A percentile compares a stretch with the other conserved stretches of the same genome.
These are phyloP conservation scores for Cotesia typhae DNA, from an alignment of 1,140 invertebrate genomes.

Conservation along the genomic window DNA sequence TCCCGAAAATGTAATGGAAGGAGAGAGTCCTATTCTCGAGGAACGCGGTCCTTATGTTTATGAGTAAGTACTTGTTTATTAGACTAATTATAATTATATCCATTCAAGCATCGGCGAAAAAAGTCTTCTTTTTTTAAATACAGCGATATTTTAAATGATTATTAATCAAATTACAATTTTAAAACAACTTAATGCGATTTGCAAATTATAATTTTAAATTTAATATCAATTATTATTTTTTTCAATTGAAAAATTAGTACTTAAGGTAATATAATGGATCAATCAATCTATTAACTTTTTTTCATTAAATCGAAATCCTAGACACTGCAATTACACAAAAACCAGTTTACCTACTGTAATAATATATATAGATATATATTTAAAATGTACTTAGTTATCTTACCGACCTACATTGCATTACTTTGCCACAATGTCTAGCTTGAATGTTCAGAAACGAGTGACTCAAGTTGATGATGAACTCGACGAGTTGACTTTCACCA, in stretches of 20 bases:
- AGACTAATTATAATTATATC: no score
- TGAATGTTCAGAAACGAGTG: slow-evolving; percentile 36
- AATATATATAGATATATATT: not conserved
- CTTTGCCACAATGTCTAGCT: slow-evolving; percentile 34
- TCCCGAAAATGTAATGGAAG: slow-evolving; percentile 45
- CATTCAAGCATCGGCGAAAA: no score
- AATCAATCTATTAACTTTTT: not conserved
- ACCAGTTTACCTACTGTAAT: slow-evolving; percentile 1
- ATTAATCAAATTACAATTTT: no score
- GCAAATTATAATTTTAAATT: no score
- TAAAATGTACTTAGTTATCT: not conserved
- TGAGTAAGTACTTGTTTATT: slow-evolving; percentile 36
- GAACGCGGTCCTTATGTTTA: slow-evolving; percentile 48
- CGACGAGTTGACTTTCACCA: slow-evolving; percentile 43
- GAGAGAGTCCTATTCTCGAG: slow-evolving; percentile 36
- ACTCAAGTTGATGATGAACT: slow-evolving; percentile 32
- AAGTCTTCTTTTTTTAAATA: no score
- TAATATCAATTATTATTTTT: no score
- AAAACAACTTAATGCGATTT: no score
- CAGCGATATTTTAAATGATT: no score
- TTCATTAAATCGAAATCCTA: not conserved
- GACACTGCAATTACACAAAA: slow-evolving; percentile 4
- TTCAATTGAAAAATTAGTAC: no score
- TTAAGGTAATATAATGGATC: not conserved
- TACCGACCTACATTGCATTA: slow-evolving; percentile 3